Evolutionary conservation across 1,140 invertebrate species (phyloP).

Genomic region (Macrotrachela quadricornifera): DNA sequence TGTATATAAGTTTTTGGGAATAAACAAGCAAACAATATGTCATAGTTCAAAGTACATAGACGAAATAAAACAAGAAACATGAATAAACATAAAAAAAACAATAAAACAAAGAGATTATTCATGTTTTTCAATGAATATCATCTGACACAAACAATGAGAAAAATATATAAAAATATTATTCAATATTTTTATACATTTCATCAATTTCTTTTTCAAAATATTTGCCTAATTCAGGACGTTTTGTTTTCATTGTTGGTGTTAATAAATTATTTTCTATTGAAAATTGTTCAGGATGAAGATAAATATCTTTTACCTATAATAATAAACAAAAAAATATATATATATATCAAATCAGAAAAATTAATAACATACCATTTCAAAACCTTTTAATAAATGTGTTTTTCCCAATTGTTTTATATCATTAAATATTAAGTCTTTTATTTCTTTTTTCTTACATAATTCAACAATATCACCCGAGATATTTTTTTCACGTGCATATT

Average conservation of each 20-base stretch:
- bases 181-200: not conserved
- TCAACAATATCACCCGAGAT: constrained; percentile 58
- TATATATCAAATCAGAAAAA: not conserved
- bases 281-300: constrained; percentile 74
- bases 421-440: constrained; percentile 68
- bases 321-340: not conserved
- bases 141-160: no score
- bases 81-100: no score
- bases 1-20: no score
- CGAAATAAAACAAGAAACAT: no score
- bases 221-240: constrained; percentile 34
- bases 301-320: constrained; percentile 47
- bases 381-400: constrained; percentile 68
- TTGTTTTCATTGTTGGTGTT: constrained; percentile 85
- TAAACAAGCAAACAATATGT: no score
- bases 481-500: constrained; percentile 56
- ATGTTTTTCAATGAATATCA: no score
- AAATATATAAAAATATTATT: not conserved
- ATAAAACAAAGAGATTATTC: no score
- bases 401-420: constrained; percentile 69
- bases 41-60: no score
- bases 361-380: constrained; percentile 63
- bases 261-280: constrained; percentile 84
- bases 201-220: not conserved
- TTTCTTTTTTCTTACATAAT: constrained; percentile 52